These are phyloP conservation scores for Acanthornis magna DNA, from an alignment of 2,797 vertebrate genomes.

Conservation along the genomic window DNA sequence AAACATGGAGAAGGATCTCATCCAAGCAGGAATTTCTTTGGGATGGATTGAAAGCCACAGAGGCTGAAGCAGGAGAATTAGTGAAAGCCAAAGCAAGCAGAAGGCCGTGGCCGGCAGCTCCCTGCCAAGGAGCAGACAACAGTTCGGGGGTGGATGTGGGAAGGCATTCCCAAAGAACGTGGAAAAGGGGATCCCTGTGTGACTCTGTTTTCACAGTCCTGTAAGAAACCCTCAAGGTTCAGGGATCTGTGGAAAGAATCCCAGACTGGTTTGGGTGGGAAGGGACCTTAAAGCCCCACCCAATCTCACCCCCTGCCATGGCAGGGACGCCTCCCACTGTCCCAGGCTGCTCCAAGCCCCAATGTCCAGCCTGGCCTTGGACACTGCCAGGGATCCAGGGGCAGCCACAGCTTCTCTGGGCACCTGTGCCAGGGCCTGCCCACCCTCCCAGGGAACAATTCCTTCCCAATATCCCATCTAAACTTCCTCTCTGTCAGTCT, in stretches of 20 bases:
- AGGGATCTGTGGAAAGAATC: background rate
- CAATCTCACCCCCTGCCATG: background rate
- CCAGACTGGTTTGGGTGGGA: background rate
- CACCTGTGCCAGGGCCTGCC: background rate
- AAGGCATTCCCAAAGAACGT: background rate
- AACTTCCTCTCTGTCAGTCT: fast-evolving
- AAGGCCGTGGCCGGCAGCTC: background rate
- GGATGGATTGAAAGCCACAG: background rate
- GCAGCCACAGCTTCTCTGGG: background rate
- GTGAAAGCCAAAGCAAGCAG: background rate
- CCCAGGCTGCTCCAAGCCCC: background rate
- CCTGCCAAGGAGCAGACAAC: background rate
- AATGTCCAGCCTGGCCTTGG: background rate
- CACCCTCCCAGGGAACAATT: background rate
- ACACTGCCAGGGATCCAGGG: background rate
- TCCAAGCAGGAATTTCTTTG: background rate
- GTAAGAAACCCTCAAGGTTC: background rate
- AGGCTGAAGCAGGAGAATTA: background rate
- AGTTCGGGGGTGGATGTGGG: background rate
- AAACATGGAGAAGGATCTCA: background rate
- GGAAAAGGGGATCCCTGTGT: background rate
- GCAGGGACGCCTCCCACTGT: background rate
- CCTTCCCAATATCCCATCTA: background rate
- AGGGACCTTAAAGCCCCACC: background rate
- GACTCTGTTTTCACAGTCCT: background rate